These are phyloP conservation scores for Wiebesia pumilae DNA, from an alignment of 1,140 invertebrate genomes.

Conservation along the genomic window DNA sequence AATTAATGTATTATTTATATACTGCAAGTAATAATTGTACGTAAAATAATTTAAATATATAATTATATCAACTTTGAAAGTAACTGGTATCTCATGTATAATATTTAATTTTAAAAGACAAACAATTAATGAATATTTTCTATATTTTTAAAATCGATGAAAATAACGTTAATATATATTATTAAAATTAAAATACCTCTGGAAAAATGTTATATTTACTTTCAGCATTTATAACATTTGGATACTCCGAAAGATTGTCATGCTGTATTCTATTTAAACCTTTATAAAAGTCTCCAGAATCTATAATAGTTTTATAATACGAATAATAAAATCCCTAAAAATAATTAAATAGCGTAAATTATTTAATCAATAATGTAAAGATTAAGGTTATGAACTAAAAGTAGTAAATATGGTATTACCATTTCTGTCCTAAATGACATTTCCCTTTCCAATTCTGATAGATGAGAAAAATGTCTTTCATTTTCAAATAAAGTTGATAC, in stretches of 20 bases:
- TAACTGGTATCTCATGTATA: no score
- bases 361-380: neutral
- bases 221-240: slow-evolving; percentile 85
- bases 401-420: slow-evolving; percentile 70
- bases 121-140: no score
- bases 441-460: slow-evolving; percentile 87
- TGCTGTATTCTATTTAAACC: slow-evolving; percentile 81
- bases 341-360: neutral
- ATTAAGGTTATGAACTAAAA: neutral
- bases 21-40: no score
- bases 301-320: slow-evolving; percentile 88
- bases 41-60: no score
- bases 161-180: no score
- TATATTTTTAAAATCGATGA: no score
- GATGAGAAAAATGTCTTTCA: slow-evolving; percentile 87
- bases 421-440: slow-evolving; percentile 89
- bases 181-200: slow-evolving; percentile 78
- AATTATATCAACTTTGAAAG: no score
- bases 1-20: no score
- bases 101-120: no score
- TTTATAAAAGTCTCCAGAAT: slow-evolving; percentile 79
- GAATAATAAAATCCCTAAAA: slow-evolving; percentile 90
- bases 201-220: slow-evolving; percentile 89
- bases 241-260: slow-evolving; percentile 88
- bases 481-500: slow-evolving; percentile 87